phyloP scores from a whole-genome alignment of 2,797 vertebrate species.

The Paratrypauchen microcephalus region DNA sequence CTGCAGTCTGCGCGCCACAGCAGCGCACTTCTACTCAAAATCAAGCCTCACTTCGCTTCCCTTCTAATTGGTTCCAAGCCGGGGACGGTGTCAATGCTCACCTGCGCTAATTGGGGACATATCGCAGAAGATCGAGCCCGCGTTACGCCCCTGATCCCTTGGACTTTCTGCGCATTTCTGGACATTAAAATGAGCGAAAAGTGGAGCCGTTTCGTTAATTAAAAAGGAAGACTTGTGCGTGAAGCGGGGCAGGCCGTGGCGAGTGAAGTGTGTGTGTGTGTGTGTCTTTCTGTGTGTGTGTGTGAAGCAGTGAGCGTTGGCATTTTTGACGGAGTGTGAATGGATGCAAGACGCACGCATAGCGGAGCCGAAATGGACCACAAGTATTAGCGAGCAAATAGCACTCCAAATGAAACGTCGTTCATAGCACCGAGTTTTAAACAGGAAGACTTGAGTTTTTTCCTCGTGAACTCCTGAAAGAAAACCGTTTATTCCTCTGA shows the following conservation, averaged over 20 bases:
- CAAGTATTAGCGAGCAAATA: conserved; percentile 14
- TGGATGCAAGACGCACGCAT: conserved; percentile 33
- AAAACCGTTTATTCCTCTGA: conserved; percentile 1
- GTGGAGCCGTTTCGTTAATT: conserved; percentile 9
- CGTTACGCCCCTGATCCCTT: conserved; percentile 31
- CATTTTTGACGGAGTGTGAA: conserved; percentile 25
- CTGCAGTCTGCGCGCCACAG: conserved; percentile 40
- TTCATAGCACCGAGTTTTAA: conserved; percentile 14
- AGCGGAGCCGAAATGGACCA: conserved; percentile 42
- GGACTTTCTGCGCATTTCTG: background rate
- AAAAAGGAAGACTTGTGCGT: conserved; percentile 17
- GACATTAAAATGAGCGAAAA: background rate
- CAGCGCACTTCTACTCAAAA: conserved; percentile 13
- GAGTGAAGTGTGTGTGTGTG: conserved; percentile 4
- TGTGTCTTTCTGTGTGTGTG: conserved; percentile 1
- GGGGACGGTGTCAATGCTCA: conserved; percentile 21
- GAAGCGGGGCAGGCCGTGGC: conserved; percentile 22
- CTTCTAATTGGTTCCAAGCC: conserved; percentile 47
- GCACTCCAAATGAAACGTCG: conserved; percentile 8
- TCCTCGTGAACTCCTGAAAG: conserved; percentile 8
- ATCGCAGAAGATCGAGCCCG: conserved; percentile 40
- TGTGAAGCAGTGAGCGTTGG: conserved; percentile 14
- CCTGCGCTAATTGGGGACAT: conserved; percentile 56
- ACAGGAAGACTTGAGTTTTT: conserved; percentile 25
- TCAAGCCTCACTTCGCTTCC: conserved; percentile 34